Conservation (phyloP, 2,113 vertebrate species). For the Osmerus eperlanus region DNA sequence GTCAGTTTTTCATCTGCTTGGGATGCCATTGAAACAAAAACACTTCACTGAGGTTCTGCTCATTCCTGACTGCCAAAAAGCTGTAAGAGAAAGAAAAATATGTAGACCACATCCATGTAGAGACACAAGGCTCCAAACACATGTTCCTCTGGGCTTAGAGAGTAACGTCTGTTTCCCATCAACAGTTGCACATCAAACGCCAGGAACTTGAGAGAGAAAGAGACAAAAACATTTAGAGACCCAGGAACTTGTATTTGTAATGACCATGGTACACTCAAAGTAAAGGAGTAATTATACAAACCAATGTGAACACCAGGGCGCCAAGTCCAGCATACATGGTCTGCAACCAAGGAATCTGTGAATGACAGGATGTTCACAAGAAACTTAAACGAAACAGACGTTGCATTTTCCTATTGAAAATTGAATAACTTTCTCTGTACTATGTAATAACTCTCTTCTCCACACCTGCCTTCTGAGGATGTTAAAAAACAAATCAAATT, state of each 20-base stretch:
- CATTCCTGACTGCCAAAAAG: slow-evolving; percentile 52
- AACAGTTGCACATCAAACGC: slow-evolving; percentile 54
- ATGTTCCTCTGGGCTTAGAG: slow-evolving; percentile 55
- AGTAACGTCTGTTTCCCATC: slow-evolving; percentile 50
- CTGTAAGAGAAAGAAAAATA: slow-evolving; percentile 57
- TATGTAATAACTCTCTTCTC: too few species aligned
- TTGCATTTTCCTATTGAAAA: not conserved
- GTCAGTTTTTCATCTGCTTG: too few species aligned
- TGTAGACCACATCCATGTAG: slow-evolving; percentile 58
- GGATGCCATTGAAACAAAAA: too few species aligned
- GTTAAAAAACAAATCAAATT: too few species aligned
- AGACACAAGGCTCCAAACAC: slow-evolving; percentile 55
- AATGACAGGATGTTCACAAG: not conserved
- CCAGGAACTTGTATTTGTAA: too few species aligned
- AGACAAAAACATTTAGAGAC: not conserved
- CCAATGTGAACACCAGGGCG: slow-evolving; percentile 52
- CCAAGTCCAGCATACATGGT: slow-evolving; percentile 52
- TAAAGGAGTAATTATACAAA: slow-evolving; percentile 16
- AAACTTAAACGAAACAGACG: not conserved
- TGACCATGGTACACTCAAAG: not conserved
- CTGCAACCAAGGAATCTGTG: slow-evolving; percentile 56
- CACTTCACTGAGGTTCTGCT: slow-evolving; percentile 3
- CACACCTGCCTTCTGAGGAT: too few species aligned
- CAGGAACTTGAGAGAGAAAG: slow-evolving; percentile 40
- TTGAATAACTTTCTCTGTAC: too few species aligned